Evolutionary conservation across 2,888 invertebrate species (phyloP), one percentile per base, ranked within the genome.

Genomic region (Nomada fabriciana): DNA sequence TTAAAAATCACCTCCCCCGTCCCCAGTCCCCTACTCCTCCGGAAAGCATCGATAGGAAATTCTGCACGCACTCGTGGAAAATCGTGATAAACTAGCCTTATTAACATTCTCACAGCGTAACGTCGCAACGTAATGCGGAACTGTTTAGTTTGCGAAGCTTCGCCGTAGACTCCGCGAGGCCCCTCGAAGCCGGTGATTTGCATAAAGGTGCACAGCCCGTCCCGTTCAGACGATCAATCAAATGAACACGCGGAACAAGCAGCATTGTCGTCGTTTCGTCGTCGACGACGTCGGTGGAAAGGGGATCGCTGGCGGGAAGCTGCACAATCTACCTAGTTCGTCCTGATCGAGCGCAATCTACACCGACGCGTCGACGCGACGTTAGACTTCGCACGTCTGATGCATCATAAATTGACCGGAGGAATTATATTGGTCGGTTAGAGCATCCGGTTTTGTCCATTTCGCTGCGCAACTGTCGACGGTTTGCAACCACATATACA

Each of bases 101-200:
- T 88, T 88, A 88, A 69, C 71, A 82, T 86, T 81, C 75, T 73
- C 74, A 69, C 67, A 52, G 71, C 72, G 68, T 20, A 69, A 77
- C 73, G 76, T 68, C 79, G 73, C 74, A 65, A 52, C 61, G 61
- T 82, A 77, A 78, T 20, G 79, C 77, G 76, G 63, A 20, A 55
- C 42, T 68, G 55, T 68, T 55, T 72, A 80, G 80, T 84, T 82
- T 82, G 67, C 76, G 23, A 36, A 52, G 11, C 59, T n/a, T 20
- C 61, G 23, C 5, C 15, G 43, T 1, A 53, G 67, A 53, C 73
- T 29, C 18, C 43, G 15, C 70, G 72, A 53, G 82, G 78, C 84
- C 85, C 86, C 87, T 89, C 87, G 86, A 87, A 86, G 86, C 82
- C 42, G 70, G 79, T 76, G 76, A 88, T 89, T 88, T 89, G 82